phyloP scores from a whole-genome alignment of 2,113 vertebrate genomes.

The Prunella himalayana region DNA sequence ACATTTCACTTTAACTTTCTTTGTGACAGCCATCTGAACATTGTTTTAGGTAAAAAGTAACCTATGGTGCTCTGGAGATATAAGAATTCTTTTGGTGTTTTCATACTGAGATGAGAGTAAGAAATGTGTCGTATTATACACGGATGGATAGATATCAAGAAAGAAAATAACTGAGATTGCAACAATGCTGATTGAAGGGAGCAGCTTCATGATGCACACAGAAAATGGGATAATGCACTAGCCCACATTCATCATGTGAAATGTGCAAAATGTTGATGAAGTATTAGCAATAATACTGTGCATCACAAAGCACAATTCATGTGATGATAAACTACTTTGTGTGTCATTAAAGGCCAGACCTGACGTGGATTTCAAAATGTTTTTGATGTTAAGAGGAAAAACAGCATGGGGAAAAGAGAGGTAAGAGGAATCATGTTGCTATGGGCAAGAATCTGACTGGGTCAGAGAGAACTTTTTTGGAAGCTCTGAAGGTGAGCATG shows the following conservation, averaged over 20 bases:
- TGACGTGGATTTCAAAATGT: background rate
- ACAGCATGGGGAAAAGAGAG: background rate
- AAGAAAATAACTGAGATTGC: conserved; percentile 51
- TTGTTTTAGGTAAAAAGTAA: conserved; percentile 64
- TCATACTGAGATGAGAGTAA: conserved; percentile 40
- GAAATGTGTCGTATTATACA: conserved; percentile 60
- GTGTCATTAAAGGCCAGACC: background rate
- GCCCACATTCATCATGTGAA: conserved; percentile 19
- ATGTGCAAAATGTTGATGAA: background rate
- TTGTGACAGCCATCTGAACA: conserved; percentile 61
- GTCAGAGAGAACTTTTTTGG: background rate
- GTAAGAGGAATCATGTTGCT: background rate
- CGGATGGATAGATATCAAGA: conserved; percentile 46
- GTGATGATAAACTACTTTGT: background rate
- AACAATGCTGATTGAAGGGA: conserved; percentile 24
- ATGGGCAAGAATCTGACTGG: background rate
- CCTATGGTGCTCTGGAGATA: conserved; percentile 10
- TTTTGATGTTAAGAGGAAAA: background rate
- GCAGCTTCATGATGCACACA: background rate
- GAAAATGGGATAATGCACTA: background rate
- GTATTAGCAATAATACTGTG: background rate
- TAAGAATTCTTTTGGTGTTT: conserved; percentile 58
- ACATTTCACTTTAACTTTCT: conserved; percentile 66
- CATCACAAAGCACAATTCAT: background rate
- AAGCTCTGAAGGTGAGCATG: background rate